Conservation (phyloP, 2,113 vertebrate genomes). For the Sinocyclocheilus grahami region DNA sequence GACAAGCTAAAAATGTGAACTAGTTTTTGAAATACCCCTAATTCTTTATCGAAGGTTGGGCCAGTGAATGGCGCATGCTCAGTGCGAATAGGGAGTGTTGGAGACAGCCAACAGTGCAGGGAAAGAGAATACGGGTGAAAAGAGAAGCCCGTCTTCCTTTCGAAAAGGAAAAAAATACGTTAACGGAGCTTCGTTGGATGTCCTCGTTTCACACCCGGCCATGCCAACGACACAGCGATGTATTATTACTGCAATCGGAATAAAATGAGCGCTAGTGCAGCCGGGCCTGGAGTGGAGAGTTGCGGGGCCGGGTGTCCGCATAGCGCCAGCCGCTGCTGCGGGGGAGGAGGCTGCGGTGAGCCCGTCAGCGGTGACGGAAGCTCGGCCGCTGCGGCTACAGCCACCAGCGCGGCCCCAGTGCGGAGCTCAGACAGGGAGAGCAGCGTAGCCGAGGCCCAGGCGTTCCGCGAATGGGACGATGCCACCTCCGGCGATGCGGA, state of each 20-base stretch:
- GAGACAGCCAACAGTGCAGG: conserved; percentile 48
- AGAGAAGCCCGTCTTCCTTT: conserved; percentile 42
- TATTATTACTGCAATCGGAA: conserved; percentile 61
- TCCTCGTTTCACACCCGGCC: conserved; percentile 41
- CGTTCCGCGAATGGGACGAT: conserved; percentile 52
- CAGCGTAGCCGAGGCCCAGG: conserved; percentile 53
- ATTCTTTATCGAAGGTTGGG: conserved; percentile 43
- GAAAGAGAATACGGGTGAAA: conserved; percentile 50
- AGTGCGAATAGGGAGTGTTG: conserved; percentile 49
- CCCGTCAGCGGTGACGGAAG: conserved; percentile 48
- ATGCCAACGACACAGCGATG: conserved; percentile 59
- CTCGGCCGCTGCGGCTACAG: conserved; percentile 52
- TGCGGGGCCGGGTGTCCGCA: conserved; percentile 56
- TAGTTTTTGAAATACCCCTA: conserved; percentile 32
- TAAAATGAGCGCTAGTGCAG: conserved; percentile 60
- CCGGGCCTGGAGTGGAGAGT: conserved; percentile 49
- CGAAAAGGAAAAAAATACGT: conserved; percentile 28
- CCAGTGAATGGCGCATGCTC: conserved; percentile 58
- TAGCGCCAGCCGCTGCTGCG: conserved; percentile 51
- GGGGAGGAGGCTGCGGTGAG: conserved; percentile 53
- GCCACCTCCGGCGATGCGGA: conserved; percentile 43
- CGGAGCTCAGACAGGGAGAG: conserved; percentile 46
- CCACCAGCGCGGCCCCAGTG: conserved; percentile 47
- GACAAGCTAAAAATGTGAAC: background rate
- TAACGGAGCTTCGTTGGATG: conserved; percentile 31